These are phyloP conservation scores for Brotula barbata DNA, from an alignment of 2,797 vertebrate species.

Conservation along the genomic window DNA sequence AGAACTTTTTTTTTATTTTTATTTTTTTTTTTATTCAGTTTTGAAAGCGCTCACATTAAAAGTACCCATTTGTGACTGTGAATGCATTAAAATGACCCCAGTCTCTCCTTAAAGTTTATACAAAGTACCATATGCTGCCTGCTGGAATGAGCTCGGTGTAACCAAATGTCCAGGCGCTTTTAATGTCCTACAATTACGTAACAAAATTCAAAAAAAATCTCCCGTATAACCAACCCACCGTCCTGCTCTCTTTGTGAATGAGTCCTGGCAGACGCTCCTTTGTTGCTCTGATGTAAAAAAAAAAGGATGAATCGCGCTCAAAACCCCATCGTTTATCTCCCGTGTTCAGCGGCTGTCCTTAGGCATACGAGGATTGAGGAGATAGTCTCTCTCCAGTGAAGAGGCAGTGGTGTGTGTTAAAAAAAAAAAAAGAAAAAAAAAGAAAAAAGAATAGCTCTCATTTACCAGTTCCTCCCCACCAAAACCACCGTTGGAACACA, in stretches of 20 bases:
- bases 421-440: no score
- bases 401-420: conserved; percentile 47
- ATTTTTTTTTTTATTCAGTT: no score
- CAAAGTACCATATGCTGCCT: no score
- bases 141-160: no score
- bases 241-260: background rate
- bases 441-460: conserved; percentile 43
- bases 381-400: conserved; percentile 35
- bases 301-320: conserved; percentile 38
- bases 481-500: conserved; percentile 42
- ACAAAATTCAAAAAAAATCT: no score
- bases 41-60: background rate
- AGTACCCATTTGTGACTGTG: background rate
- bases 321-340: conserved; percentile 40
- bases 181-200: background rate
- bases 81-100: no score
- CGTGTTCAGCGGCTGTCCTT: conserved; percentile 38
- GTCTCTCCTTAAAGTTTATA: no score
- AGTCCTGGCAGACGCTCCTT: background rate
- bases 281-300: conserved; percentile 28
- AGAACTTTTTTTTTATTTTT: no score
- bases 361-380: conserved; percentile 37
- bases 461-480: conserved; percentile 45
- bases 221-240: no score
- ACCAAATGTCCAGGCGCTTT: background rate